Evolutionary conservation across 2,797 vertebrate species (phyloP).

Genomic region (Lycodopsis pacificus): DNA sequence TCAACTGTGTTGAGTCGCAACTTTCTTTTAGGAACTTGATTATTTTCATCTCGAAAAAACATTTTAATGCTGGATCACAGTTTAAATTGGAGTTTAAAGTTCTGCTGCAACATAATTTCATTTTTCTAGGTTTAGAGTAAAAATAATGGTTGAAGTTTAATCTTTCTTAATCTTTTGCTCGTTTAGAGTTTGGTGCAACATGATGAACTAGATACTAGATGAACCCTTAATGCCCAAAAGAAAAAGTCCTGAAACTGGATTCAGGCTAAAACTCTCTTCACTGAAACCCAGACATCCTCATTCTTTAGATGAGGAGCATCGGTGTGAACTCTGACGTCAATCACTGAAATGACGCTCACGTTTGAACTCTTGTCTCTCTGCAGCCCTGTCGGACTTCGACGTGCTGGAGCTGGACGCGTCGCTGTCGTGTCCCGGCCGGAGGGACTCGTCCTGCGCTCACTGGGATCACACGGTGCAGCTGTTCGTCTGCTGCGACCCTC

Average conservation of each 20-base stretch:
- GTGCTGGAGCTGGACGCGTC: constrained; percentile 82
- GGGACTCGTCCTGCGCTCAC: constrained; percentile 81
- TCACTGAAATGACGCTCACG: not conserved
- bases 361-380: not conserved
- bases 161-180: too few species aligned
- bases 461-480: constrained; percentile 89
- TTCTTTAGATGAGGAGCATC: not conserved
- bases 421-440: constrained; percentile 81
- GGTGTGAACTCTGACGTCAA: not conserved
- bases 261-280: not conserved
- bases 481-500: constrained; percentile 79
- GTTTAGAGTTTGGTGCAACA: too few species aligned
- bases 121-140: too few species aligned
- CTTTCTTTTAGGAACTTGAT: not conserved
- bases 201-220: too few species aligned
- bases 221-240: too few species aligned
- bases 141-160: too few species aligned
- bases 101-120: too few species aligned
- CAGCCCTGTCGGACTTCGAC: constrained; percentile 72
- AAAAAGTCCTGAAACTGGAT: not conserved
- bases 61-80: too few species aligned
- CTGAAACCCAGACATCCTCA: not conserved
- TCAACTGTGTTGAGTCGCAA: not conserved
- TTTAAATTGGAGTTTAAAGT: too few species aligned
- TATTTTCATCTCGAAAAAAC: too few species aligned